A percentile compares a stretch with the other conserved stretches of the same genome.
Conservation (phyloP, 2,113 vertebrate species). For the Carassius auratus region DNA sequence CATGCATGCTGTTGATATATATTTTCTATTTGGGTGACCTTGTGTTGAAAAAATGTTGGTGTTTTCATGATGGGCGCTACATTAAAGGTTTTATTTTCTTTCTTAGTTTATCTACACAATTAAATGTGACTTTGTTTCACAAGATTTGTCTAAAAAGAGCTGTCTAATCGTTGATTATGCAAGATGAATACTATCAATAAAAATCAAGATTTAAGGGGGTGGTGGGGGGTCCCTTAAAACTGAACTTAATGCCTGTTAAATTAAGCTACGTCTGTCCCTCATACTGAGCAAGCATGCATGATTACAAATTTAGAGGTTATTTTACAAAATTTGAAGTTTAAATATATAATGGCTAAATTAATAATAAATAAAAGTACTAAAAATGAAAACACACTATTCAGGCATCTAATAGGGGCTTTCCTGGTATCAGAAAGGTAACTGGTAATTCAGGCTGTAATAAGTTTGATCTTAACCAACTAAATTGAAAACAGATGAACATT, state of each 20-base stretch:
- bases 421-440: neutral
- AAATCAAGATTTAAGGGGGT: no score
- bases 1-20: slow-evolving; percentile 28
- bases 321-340: neutral
- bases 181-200: neutral
- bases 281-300: neutral
- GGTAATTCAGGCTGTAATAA: neutral
- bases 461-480: neutral
- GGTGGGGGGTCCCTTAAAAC: neutral
- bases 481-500: neutral
- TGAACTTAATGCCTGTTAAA: neutral
- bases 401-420: neutral
- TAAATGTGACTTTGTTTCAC: slow-evolving; percentile 26
- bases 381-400: neutral
- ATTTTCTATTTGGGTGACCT: slow-evolving; percentile 32
- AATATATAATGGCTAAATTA: no score
- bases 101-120: neutral
- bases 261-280: neutral
- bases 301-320: neutral
- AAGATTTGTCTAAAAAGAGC: neutral
- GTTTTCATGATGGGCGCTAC: slow-evolving; percentile 6
- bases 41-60: slow-evolving; percentile 8
- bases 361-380: neutral
- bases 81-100: neutral
- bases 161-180: neutral